Base-by-base conservation (phyloP, 2,888 invertebrate genomes). In the Thelaira solivaga region DNA sequence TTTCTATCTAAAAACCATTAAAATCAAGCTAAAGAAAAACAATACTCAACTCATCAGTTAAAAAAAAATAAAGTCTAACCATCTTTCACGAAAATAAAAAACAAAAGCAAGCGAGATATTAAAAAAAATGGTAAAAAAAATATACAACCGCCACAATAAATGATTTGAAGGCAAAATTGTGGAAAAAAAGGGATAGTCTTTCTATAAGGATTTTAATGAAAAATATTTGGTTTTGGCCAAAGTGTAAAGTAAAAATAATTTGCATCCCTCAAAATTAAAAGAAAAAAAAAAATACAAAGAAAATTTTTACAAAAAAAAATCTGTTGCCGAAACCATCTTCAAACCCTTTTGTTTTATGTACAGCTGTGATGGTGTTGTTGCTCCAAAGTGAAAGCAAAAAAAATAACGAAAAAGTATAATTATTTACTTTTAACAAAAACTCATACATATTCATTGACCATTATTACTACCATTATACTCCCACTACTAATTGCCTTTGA, bases 391-490 rank as follows among this genome's bases (percentile, higher is more conserved):
- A 47, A 68, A 16, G 31, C 20, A 39, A 29, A 34, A 53, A 57
- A 34, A 53, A 57, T 20, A 31, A 13, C 16, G 18, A 51, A 61
- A 69, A 41, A 61, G 41, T 36, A 69, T 43, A 71, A 51, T 61
- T 41, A 69, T 69, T 69, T 69, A 51, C 53, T 45, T 64, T 51
- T 39, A 16, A 29, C 24, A 10, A 43, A 55, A 55, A 57, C 59
- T 78, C 78, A 78, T 69, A 65, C 78, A 74, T 78, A 78, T 78
- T 78, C 78, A 78, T 78, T 78, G 78, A 78, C 78, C 78, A 59
- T 78, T 78, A 78, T 78, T 74, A 41, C 45, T 53, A 61, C 43
- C 74, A 69, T 49, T 31, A 22, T 8, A 39, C 49, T 29, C 49
- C 47, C 8, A 13, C 43, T 41, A 24, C 31, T 57, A 41, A 75